Evolutionary conservation across 2,888 invertebrate species (phyloP), one percentile per base, ranked within the genome.

Genomic region (Synergus gifuensis): DNA sequence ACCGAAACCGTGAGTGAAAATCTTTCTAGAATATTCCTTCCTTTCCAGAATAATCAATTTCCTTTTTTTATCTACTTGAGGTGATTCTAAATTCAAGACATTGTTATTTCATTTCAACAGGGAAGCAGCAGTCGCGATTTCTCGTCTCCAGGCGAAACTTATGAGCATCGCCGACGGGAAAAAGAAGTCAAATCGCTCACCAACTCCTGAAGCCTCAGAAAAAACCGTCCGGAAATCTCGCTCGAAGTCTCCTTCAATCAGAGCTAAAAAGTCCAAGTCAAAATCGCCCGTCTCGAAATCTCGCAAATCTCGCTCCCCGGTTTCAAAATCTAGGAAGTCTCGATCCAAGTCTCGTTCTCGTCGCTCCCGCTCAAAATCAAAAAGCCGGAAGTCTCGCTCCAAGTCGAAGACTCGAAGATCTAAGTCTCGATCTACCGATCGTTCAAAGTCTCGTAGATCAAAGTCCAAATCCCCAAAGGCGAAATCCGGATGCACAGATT

Each of bases 121-220:
- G 79, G 92, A 92, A 88, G 92, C 93, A 8, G 91, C 92, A 8
- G 93, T 93, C n/a, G 92, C 93, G 1, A 93, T 95, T 78, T 94
- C 94, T 7, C 93, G 94, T 85, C 92, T 95, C 7, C 95, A 95
- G 89, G 95, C 94, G 5, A 95, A 95, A 87, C 90, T 95, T 82
- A 93, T 95, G 93, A 94, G 94, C 80, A 93, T 95, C 87, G 94
- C 95, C 0, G 94, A 94, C 78, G 93, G 93, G 28, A 93, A 92
- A 58, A 92, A 92, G 82, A 92, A 92, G 62, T 89, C 88, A 18
- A 91, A 90, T 80, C 90, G 90, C 60, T 91, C 92, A 4, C 90
- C 91, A 7, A 90, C 91, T 1, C 85, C 88, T 0, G 92, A 91
- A 49, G 81, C 85, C 4, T 82, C 88, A 22, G 87, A 88, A 1